Base-by-base conservation (phyloP, 2,888 invertebrate genomes). In the Anagyrus pseudococci region DNA sequence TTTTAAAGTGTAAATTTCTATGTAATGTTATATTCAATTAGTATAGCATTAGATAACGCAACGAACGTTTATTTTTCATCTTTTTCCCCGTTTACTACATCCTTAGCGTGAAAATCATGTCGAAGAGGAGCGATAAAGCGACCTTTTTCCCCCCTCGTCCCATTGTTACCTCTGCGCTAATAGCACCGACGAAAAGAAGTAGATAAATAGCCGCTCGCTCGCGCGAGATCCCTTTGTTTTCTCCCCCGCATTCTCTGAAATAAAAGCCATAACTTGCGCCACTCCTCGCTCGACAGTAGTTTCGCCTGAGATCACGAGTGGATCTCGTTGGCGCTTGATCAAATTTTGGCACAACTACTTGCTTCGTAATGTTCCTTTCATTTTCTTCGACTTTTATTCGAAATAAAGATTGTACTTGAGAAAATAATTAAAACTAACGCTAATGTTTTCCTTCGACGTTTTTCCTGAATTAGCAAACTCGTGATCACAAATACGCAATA, bases 261-360 rank as follows among this genome's bases (percentile, higher is more conserved):
- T 49, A 61, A 47, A 53, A 50, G 48, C 55, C 37, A 61, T 61
- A 61, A 61, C 49, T 61, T 49, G 17, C 26, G 37, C 43, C 25
- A 41, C 46, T 20, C 46, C 46, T 26, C n/a, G n/a, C n/a, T n/a
- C n/a, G 58, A 6, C 20, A 58, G 50, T 50, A 43, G 33, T 50
- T 44, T 48, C 25, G 19, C 17, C 6, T 13, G 6, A 20, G 8
- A 2, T 17, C 15, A 22, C 20, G 3, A 26, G 44, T 41, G 40
- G 29, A 46, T 53, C 26, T 46, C 26, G 13, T 47, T 53, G 53
- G 47, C 52, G n/a, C 33, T 22, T 26, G 53, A 53, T 53, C 40
- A 53, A 53, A n/a, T n/a, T n/a, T n/a, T n/a, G n/a, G n/a, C n/a
- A n/a, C n/a, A n/a, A n/a, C n/a, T n/a, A n/a, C n/a, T n/a, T n/a